phyloP scores from a whole-genome alignment of 2,113 vertebrate species.

The Tympanuchus pallidicinctus region DNA sequence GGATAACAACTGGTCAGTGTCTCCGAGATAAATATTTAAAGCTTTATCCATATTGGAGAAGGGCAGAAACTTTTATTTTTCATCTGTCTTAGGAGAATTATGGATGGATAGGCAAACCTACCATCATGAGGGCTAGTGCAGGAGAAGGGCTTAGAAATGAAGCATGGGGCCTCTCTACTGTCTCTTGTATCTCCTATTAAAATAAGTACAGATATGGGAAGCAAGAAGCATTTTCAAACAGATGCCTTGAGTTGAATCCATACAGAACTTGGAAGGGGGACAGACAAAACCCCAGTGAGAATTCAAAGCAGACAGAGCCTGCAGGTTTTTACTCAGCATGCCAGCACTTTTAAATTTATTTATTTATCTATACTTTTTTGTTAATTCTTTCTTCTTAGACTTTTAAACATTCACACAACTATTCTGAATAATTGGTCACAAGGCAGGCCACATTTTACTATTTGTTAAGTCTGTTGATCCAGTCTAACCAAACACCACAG shows the following conservation, averaged over 20 bases:
- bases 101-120: background rate
- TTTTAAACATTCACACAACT: background rate
- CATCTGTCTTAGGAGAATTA: background rate
- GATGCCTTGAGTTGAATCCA: background rate
- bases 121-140: background rate
- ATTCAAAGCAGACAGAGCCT: background rate
- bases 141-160: background rate
- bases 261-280: background rate
- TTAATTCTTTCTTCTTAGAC: background rate
- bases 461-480: background rate
- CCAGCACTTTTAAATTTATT: background rate
- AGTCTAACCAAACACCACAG: background rate
- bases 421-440: background rate
- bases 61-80: background rate
- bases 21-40: background rate
- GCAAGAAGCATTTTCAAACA: background rate
- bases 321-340: background rate
- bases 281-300: background rate
- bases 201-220: background rate
- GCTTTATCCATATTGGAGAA: background rate
- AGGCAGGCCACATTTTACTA: background rate
- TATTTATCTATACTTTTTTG: too few species aligned
- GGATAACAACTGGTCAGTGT: background rate
- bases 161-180: background rate
- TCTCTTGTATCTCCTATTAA: background rate